These are phyloP conservation scores for Galaxea fascicularis DNA, from an alignment of 92 coral and sea anemone species.

Conservation along the genomic window DNA sequence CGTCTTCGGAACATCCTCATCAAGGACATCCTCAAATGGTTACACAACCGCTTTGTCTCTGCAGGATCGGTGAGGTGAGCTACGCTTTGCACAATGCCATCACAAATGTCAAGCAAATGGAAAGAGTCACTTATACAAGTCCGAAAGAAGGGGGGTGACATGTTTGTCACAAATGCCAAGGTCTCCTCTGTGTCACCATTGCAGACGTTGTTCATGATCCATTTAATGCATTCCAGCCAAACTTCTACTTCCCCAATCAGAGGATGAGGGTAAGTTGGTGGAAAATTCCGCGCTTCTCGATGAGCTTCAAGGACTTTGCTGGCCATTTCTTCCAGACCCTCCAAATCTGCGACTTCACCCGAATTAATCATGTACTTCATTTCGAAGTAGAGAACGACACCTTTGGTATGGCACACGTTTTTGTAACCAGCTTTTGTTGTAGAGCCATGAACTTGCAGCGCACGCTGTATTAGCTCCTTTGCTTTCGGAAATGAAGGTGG, in stretches of 20 bases:
- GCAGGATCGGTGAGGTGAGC: constrained; percentile 69
- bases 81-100: constrained; percentile 71
- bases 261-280: constrained; percentile 83
- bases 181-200: constrained; percentile 71
- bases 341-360: constrained; percentile 50
- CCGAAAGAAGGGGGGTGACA: constrained; percentile 79
- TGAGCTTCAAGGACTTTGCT: constrained; percentile 63
- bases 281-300: constrained; percentile 72
- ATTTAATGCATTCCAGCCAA: constrained; percentile 81
- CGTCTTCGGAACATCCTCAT: constrained; percentile 53
- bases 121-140: constrained; percentile 81
- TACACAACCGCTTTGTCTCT: constrained; percentile 62
- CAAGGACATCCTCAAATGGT: constrained; percentile 63
- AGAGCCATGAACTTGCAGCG: constrained; percentile 56
- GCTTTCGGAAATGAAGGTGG: constrained; percentile 76
- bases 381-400: constrained; percentile 69
- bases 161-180: constrained; percentile 60
- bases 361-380: constrained; percentile 45
- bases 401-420: constrained; percentile 73
- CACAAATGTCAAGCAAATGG: constrained; percentile 77
- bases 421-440: constrained; percentile 29
- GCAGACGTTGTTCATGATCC: constrained; percentile 78
- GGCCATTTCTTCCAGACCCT: constrained; percentile 57
- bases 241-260: constrained; percentile 90
- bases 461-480: constrained; percentile 67